These are phyloP conservation scores for Dromococcyx pavoninus DNA, from an alignment of 2,797 vertebrate genomes.

Conservation along the genomic window DNA sequence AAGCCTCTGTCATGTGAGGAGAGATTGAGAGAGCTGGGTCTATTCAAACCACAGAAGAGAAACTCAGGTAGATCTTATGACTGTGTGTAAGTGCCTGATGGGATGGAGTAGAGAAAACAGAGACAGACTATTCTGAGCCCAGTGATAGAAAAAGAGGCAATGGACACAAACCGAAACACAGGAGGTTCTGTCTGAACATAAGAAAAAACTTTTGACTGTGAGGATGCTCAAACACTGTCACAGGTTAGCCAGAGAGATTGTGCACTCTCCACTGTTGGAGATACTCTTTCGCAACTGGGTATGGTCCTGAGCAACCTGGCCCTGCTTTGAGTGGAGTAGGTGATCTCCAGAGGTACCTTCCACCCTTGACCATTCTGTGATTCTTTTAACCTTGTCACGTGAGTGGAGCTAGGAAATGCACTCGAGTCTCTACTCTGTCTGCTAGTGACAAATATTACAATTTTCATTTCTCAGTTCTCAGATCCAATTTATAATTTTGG, in stretches of 20 bases:
- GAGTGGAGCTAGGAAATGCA: not conserved
- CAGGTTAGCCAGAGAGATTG: not conserved
- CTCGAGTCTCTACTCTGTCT: not conserved
- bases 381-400: not conserved
- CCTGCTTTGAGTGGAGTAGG: not conserved
- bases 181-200: not conserved
- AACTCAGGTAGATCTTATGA: not conserved
- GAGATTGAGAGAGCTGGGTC: not conserved
- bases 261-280: not conserved
- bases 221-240: not conserved
- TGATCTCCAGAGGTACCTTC: not conserved
- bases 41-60: not conserved
- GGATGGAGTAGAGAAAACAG: not conserved
- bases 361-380: not conserved
- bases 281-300: not conserved
- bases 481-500: not conserved
- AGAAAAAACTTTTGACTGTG: not conserved
- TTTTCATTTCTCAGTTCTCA: not conserved
- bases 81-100: not conserved
- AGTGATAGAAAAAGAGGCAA: not conserved
- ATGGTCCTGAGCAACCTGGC: not conserved
- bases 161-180: not conserved
- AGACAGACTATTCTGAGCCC: not conserved
- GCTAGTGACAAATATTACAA: not conserved
- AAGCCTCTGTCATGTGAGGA: not conserved